Conservation (phyloP, 2,113 vertebrate genomes). For the Mus spicilegus region DNA sequence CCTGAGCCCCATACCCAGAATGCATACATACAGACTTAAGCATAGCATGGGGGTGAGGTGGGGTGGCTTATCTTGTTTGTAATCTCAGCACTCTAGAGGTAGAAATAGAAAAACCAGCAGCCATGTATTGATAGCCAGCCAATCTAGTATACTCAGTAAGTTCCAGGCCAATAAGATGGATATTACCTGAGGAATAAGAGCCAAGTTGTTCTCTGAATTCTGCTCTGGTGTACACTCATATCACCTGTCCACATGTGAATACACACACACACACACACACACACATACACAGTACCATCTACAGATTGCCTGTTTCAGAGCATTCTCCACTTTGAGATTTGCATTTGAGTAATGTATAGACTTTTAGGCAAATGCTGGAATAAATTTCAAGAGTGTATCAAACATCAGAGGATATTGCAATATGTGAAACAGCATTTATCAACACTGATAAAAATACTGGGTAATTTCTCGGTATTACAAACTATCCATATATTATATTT, state of each 20-base stretch:
- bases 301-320: not conserved
- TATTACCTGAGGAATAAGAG: not conserved
- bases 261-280: not conserved
- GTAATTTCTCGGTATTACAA: not conserved
- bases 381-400: constrained; percentile 11
- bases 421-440: not conserved
- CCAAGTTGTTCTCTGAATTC: no score
- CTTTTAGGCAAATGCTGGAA: not conserved
- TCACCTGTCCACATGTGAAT: not conserved
- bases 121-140: not conserved
- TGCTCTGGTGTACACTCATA: not conserved
- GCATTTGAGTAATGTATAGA: not conserved
- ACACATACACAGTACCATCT: not conserved
- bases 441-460: not conserved
- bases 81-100: not conserved
- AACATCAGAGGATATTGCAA: not conserved
- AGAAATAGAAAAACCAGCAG: not conserved
- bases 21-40: not conserved
- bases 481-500: not conserved
- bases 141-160: not conserved
- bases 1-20: not conserved
- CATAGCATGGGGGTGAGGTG: not conserved
- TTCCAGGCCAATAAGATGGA: not conserved
- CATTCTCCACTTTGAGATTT: not conserved
- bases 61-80: no score